Conservation (phyloP, 2,888 invertebrate genomes). For the Andrena marginata region DNA sequence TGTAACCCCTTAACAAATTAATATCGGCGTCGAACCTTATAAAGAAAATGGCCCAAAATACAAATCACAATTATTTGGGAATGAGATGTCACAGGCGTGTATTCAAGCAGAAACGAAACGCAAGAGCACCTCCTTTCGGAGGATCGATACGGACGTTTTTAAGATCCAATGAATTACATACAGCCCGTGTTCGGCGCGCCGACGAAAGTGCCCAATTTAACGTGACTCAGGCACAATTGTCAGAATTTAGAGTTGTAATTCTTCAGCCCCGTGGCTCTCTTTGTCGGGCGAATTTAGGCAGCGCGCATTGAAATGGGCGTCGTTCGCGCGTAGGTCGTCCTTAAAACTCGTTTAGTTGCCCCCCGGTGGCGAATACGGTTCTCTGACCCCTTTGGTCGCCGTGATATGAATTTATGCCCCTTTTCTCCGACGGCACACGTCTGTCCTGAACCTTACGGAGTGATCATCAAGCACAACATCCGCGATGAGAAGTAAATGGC, state of each 20-base stretch:
- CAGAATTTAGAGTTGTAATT: constrained; percentile 58
- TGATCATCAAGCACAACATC: constrained; percentile 9
- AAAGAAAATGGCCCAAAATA: too few species aligned
- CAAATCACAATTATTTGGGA: too few species aligned
- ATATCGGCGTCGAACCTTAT: too few species aligned
- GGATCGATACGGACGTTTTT: constrained; percentile 4
- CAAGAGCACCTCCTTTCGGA: background rate
- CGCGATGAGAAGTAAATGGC: constrained; percentile 31
- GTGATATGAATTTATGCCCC: constrained; percentile 39
- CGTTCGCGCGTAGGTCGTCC: constrained; percentile 31
- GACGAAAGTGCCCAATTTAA: constrained; percentile 35
- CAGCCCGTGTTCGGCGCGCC: constrained; percentile 5
- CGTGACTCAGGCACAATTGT: constrained; percentile 53
- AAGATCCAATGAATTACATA: constrained; percentile 25
- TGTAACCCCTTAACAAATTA: too few species aligned
- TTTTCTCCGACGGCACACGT: constrained; percentile 10
- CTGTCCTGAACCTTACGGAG: constrained; percentile 14
- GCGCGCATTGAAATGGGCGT: constrained; percentile 15
- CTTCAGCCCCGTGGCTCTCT: constrained; percentile 30
- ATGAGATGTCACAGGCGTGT: background rate
- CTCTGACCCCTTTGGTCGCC: constrained; percentile 43
- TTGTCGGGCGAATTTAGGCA: constrained; percentile 55
- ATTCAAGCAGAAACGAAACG: background rate
- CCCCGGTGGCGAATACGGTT: constrained; percentile 18
- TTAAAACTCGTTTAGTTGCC: constrained; percentile 28